A percentile compares a stretch with the other conserved stretches of the same genome.
Conservation (phyloP, 1,140 invertebrate genomes). For the Nixonia krombeini region DNA sequence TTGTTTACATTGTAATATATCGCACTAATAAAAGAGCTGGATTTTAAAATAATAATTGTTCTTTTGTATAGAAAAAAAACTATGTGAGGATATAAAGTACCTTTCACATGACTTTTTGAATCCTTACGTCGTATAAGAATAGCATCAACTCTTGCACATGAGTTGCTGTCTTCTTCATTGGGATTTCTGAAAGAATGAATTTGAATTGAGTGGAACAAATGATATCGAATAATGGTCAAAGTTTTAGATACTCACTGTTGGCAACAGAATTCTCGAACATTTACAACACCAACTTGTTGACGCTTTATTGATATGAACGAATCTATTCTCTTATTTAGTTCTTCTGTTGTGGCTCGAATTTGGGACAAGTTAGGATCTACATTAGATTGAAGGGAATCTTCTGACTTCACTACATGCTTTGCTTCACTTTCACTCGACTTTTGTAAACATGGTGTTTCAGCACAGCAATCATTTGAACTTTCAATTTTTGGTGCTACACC, state of each 20-base stretch:
- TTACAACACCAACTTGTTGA: constrained; percentile 76
- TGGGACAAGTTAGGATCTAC: constrained; percentile 73
- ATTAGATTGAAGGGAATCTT: constrained; percentile 34
- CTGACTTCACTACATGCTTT: constrained; percentile 8
- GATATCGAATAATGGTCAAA: background rate
- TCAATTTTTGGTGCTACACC: too few species aligned
- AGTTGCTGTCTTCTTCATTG: constrained; percentile 62
- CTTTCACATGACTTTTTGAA: constrained; percentile 80
- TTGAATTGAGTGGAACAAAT: too few species aligned
- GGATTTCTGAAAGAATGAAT: constrained; percentile 50
- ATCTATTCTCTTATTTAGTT: constrained; percentile 75
- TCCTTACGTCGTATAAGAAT: constrained; percentile 75
- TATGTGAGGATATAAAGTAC: too few species aligned
- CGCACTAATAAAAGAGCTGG: too few species aligned
- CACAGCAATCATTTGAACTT: too few species aligned
- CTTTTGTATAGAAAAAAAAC: too few species aligned
- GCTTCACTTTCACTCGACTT: background rate
- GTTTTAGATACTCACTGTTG: constrained; percentile 44
- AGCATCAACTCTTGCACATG: constrained; percentile 80
- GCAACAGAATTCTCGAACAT: constrained; percentile 78
- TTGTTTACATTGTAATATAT: too few species aligned
- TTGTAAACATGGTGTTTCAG: too few species aligned
- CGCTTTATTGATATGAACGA: constrained; percentile 75
- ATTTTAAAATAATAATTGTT: too few species aligned
- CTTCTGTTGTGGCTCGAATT: constrained; percentile 74